Evolutionary conservation across 2,797 vertebrate genomes (phyloP).

Genomic region (Urosaurus nigricauda): DNA sequence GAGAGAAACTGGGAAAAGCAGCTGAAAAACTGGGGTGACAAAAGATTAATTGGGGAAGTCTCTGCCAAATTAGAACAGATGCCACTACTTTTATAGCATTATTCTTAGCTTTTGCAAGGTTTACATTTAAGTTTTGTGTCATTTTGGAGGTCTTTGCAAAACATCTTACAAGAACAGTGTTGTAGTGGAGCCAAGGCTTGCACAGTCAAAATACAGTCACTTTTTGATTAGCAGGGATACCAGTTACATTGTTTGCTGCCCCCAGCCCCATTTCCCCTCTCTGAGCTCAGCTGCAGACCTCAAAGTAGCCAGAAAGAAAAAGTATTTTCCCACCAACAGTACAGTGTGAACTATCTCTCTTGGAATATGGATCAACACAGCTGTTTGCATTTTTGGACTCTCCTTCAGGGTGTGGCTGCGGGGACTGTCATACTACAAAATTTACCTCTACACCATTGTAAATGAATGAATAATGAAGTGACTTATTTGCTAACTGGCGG

Average conservation of each 20-base stretch:
- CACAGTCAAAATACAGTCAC: background rate
- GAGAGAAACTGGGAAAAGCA: too few relatives aligned
- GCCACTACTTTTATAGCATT: background rate
- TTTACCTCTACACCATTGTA: background rate
- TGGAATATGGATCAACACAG: background rate
- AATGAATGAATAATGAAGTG: background rate
- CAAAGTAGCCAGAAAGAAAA: background rate
- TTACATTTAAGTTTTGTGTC: background rate
- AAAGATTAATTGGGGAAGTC: too few relatives aligned
- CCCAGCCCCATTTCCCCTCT: background rate
- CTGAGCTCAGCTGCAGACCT: background rate
- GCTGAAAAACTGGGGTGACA: too few relatives aligned
- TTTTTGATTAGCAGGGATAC: background rate
- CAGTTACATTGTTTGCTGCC: background rate
- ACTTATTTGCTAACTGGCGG: background rate
- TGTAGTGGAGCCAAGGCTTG: background rate
- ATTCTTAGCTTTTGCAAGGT: background rate
- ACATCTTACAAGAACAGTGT: background rate
- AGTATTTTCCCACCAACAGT: background rate
- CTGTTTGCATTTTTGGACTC: conserved; percentile 3
- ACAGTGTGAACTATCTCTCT: background rate
- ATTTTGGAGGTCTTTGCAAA: background rate
- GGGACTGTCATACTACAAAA: background rate
- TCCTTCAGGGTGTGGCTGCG: background rate
- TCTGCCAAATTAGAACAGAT: too few relatives aligned